Evolutionary conservation across 2,113 vertebrate genomes (phyloP), one percentile per base, ranked within the genome.

Genomic region (Centrocercus urophasianus): DNA sequence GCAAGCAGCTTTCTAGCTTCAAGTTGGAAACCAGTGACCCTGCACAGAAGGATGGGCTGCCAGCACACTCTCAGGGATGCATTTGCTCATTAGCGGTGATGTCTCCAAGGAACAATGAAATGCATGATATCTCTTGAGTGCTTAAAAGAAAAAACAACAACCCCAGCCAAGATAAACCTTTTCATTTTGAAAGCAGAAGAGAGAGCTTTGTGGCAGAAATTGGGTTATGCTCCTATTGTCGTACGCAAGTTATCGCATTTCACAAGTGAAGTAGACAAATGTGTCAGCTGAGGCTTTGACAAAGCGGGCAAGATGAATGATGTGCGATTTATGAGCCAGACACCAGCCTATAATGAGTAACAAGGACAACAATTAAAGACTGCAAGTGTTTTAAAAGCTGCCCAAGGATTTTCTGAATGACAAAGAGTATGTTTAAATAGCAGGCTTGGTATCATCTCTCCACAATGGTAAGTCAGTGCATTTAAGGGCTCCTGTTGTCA

Each of bases 401-500:
- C 86, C 79, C 65, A 83, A 93, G 22, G 54, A 96, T 91, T 90
- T 91, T 84, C 87, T 4, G 27, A 93, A 61, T 83, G 93, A 95
- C 90, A 91, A 60, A 95, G 85, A 75, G 13, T 32, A 32, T 1
- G 15, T 60, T 95, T 80, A 89, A 97, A 95, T 17, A 93, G 73
- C 65, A 86, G 92, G 67, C 20, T 72, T 92, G 71, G 54, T 88
- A 79, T 88, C 91, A 83, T 56, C 56, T 54, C 79, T 76, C 85
- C 74, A 71, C 91, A 96, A 54, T 25, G 59, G 21, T 61, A 89
- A 73, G 75, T 77, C 87, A 95, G 40, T 74, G 78, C 60, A 47
- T 94, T 95, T 77, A 92, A 97, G 82, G 76, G 77, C 66, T 94
- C 79, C 70, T 73, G 32, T 95, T 96, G 91, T 94, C 96, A 96